phyloP scores from a whole-genome alignment of 1,140 invertebrate species.

The Himalopsyche phryganea region DNA sequence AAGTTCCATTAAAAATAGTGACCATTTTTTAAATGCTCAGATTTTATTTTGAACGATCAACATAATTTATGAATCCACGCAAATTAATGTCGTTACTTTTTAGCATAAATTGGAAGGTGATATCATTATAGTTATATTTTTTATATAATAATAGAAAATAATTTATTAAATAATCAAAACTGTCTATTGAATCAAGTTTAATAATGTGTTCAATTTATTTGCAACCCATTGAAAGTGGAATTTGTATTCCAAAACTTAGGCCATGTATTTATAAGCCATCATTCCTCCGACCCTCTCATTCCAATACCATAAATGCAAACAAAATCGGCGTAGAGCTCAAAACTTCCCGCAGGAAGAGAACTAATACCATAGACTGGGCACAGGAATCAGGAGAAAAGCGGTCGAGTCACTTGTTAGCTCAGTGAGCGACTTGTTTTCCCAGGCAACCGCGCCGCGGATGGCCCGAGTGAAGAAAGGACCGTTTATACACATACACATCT shows the following conservation, averaged over 20 bases:
- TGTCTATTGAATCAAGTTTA: too few relatives aligned
- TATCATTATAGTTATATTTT: too few relatives aligned
- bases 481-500: background rate
- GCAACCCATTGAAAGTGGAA: background rate
- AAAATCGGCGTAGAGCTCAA: constrained; percentile 8
- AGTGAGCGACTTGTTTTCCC: constrained; percentile 19
- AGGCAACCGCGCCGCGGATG: constrained; percentile 12
- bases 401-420: constrained; percentile 13
- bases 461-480: constrained; percentile 12
- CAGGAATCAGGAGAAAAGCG: background rate
- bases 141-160: too few relatives aligned
- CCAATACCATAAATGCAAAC: background rate
- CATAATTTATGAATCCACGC: too few relatives aligned
- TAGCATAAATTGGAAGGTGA: too few relatives aligned
- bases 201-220: too few relatives aligned
- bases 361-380: background rate
- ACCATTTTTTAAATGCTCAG: too few relatives aligned
- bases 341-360: background rate
- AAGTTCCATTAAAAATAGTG: too few relatives aligned
- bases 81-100: too few relatives aligned
- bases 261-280: background rate
- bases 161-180: too few relatives aligned
- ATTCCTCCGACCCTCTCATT: constrained; percentile 1
- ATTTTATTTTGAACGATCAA: too few relatives aligned
- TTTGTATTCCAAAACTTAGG: background rate